Conservation (phyloP, 1,140 invertebrate species). For the Meloidogyne exigua region DNA sequence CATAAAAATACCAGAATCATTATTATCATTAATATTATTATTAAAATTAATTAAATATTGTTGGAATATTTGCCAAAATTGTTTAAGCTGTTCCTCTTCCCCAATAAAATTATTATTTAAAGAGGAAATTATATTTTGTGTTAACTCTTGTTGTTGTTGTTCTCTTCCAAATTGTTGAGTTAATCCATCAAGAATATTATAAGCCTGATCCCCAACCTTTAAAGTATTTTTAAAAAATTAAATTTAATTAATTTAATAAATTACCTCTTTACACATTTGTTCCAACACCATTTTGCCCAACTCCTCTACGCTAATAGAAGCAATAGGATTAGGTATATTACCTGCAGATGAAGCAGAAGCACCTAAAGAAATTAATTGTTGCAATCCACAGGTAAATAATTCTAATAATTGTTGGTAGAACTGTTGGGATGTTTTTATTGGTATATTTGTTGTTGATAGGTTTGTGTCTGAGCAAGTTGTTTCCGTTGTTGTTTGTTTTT, state of each 20-base stretch:
- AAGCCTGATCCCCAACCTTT: not conserved
- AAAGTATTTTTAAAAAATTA: not conserved
- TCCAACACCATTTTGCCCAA: not conserved
- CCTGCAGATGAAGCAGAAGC: not conserved
- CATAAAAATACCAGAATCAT: conserved; percentile 5
- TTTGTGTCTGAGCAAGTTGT: not conserved
- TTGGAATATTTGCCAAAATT: not conserved
- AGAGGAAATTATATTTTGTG: not conserved
- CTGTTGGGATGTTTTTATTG: not conserved
- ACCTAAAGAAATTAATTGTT: not conserved
- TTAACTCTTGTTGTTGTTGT: not conserved
- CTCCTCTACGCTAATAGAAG: not conserved
- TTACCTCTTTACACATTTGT: not conserved
- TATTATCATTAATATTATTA: not conserved
- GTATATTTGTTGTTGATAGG: not conserved
- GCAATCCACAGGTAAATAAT: not conserved
- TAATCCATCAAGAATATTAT: not conserved
- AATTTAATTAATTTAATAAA: not conserved
- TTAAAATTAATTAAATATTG: not conserved
- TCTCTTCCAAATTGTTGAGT: not conserved
- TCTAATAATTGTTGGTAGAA: not conserved
- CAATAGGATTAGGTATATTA: not conserved
- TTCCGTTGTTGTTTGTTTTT: not conserved
- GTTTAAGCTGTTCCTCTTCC: not conserved
- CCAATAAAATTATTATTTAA: not conserved